Base-by-base conservation (phyloP, 2,797 vertebrate genomes). In the Garrulus glandarius region DNA sequence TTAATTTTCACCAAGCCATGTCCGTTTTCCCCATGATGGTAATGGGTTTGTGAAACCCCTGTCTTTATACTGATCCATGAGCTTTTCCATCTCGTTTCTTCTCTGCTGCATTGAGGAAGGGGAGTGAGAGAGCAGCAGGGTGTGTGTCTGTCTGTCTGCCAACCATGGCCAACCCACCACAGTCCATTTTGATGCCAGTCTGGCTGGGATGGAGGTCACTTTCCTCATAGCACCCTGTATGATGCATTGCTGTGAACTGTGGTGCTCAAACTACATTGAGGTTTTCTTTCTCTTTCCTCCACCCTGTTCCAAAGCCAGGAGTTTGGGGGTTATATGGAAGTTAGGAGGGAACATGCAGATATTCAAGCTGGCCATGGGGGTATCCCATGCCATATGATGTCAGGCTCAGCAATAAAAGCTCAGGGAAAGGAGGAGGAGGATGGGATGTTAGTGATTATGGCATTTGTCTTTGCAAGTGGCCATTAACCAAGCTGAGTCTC, bases 221-320 rank as follows among this genome's bases (percentile, higher is more conserved):
- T 26, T 55, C 18, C 23, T 67, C 36, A 5, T 1, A 24, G 26
- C 17, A n/a, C 26, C 7, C 11, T 4, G 1, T 5, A 3, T 5
- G 8, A 9, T 39, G 30, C 44, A 27, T 16, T 26, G 23, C 22
- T 41, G 27, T 1, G 0, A 5, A 0, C 13, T 9, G 27, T 43
- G 69, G 43, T 17, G 34, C 32, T 46, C 15, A 6, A n/a, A 15
- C 0, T 0, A 11, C 0, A 0, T 5, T 4, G 2, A 37, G 34
- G 10, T 23, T 46, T 76, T 15, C 32, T 32, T 14, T 52, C 1
- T 57, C 1, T 43, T 67, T 36, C n/a, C n/a, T 78, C 27, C 21
- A 34, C 7, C 27, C 18, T 37, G 10, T 22, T 15, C 30, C 44
- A 64, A 43, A 68, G 27, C 22, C 44, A 50, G n/a, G 21, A 36